phyloP scores from a whole-genome alignment of 2,113 vertebrate species.

The Ondatra zibethicus region DNA sequence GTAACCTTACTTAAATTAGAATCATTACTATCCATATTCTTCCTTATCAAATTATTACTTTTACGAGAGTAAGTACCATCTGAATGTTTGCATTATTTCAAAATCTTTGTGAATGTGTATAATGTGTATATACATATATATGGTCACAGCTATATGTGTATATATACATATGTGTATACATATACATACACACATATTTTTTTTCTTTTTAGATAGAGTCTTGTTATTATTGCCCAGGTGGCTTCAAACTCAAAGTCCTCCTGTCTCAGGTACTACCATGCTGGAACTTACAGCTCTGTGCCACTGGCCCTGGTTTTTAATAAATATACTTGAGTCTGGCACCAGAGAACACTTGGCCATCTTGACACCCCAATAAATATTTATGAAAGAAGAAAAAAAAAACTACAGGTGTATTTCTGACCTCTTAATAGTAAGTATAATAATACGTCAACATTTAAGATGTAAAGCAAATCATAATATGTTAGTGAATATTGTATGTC shows the following conservation, averaged over 20 bases:
- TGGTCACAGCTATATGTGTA: background rate
- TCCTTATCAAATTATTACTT: constrained; percentile 33
- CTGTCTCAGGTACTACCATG: background rate
- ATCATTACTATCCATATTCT: constrained; percentile 41
- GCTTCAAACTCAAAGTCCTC: background rate
- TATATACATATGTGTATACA: background rate
- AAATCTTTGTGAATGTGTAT: constrained; percentile 53
- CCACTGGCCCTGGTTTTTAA: background rate
- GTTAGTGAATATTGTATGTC: constrained; percentile 41
- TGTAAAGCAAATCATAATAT: constrained; percentile 32
- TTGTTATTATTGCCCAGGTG: background rate
- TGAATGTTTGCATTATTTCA: background rate
- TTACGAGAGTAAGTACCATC: constrained; percentile 26
- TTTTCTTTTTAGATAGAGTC: background rate
- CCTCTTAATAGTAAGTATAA: constrained; percentile 10
- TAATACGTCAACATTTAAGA: constrained; percentile 38
- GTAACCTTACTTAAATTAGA: background rate
- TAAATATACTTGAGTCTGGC: constrained; percentile 33
- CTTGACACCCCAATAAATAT: constrained; percentile 5
- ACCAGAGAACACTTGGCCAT: background rate
- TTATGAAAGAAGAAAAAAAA: constrained; percentile 25
- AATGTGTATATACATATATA: background rate
- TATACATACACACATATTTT: background rate
- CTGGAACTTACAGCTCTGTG: background rate
- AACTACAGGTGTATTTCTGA: constrained; percentile 39